Evolutionary conservation across 2,797 vertebrate genomes (phyloP).

Genomic region (Bradypus variegatus): DNA sequence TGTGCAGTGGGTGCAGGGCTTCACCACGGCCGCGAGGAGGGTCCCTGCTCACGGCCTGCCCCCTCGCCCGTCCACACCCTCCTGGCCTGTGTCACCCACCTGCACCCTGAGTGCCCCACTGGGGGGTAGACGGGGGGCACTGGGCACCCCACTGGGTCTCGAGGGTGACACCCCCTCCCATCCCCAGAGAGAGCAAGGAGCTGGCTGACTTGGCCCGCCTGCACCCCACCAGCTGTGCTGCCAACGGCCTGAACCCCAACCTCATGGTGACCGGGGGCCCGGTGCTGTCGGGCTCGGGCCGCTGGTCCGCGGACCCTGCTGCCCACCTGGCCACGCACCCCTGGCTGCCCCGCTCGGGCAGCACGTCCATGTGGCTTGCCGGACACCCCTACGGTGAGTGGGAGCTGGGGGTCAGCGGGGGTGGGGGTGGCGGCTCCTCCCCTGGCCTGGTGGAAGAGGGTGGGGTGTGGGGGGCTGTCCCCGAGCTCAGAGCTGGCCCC

Average conservation of each 20-base stretch:
- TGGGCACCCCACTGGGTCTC: neutral
- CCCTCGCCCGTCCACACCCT: neutral
- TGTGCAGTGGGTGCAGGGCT: neutral
- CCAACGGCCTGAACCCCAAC: conserved; percentile 85
- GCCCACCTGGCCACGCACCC: conserved; percentile 89
- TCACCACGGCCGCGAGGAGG: neutral
- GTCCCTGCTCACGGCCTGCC: neutral
- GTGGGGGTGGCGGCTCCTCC: neutral
- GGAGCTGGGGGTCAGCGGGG: too few relatives aligned
- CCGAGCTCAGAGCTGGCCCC: neutral
- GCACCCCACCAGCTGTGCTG: conserved; percentile 81
- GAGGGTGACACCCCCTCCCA: rapidly evolving
- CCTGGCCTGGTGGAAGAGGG: neutral
- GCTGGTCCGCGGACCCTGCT: conserved; percentile 87
- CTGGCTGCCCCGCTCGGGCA: conserved; percentile 89
- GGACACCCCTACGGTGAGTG: conserved; percentile 89
- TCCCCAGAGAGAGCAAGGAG: conserved; percentile 90
- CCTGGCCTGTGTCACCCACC: too few relatives aligned
- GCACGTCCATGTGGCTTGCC: conserved; percentile 91
- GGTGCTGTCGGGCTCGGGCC: conserved; percentile 78
- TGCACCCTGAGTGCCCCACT: neutral
- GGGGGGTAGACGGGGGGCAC: neutral
- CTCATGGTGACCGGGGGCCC: conserved; percentile 96
- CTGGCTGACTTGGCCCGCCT: conserved; percentile 89
- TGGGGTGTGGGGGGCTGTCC: neutral